Evolutionary conservation across 1,140 invertebrate genomes (phyloP), one percentile per base, ranked within the genome.

Genomic region (Dendrolimus punctatus): DNA sequence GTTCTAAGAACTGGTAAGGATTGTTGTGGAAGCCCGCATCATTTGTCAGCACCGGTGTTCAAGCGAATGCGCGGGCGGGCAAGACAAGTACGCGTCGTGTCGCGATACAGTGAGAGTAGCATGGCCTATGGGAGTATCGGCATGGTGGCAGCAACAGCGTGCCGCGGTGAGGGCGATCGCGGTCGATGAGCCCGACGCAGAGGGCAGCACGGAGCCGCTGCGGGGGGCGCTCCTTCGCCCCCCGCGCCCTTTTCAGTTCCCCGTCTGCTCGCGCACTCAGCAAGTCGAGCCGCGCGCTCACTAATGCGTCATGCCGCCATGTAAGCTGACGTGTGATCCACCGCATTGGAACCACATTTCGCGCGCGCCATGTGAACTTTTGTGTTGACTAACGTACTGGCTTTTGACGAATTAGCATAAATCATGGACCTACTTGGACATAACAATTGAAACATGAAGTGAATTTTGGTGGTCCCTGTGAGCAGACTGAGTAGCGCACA

Each of bases 171-270:
- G 75, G 77, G 77, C 71, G 73, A 66, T 70, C 68, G 76, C 81
- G 81, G 79, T 85, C 81, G 81, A 85, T 85, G 81, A 85, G 81
- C 81, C 76, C 79, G 76, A 66, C 62, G 72, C 71, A 80, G 80
- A 76, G 77, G 80, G 76, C 76, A 80, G 78, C 80, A 80, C 76
- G 63, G 72, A 68, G 70, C 66, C 64, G 63, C 53, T 57, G 67
- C 65, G 65, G 64, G 69, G 66, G 71, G 66, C 53, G 58, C 64
- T 50, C 54, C 64, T 55, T 55, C 55, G 51, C 59, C 58, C 57
- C 68, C 75, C 73, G 62, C 71, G 57, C 49, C 64, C 70, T 58
- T 65, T 64, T 52, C 65, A 58, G 60, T 68, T 51, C 63, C 68
- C 69, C 64, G 68, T 60, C 67, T 73, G 73, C 73, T 71, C 68